Evolutionary conservation across 2,797 vertebrate genomes (phyloP).

Genomic region (Prionace glauca): DNA sequence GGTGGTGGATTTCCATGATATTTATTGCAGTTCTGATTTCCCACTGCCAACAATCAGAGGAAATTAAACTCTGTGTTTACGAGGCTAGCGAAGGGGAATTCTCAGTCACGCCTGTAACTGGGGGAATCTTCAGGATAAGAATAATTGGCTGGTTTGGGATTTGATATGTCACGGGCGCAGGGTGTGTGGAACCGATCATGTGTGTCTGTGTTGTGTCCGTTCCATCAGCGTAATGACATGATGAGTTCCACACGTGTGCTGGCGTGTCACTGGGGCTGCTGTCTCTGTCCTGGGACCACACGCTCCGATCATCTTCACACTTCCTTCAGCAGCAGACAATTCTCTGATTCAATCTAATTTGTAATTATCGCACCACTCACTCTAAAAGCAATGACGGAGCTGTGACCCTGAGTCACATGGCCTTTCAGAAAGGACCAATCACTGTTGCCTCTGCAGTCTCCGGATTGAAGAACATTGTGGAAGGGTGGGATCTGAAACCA

Average conservation of each 20-base stretch:
- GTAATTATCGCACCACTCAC: not conserved
- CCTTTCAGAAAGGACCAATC: not conserved
- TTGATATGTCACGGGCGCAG: too few relatives aligned
- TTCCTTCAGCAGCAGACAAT: not conserved
- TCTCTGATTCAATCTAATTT: not conserved
- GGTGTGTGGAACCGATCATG: too few relatives aligned
- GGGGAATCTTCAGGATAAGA: too few relatives aligned
- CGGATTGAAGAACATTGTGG: not conserved
- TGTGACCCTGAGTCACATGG: not conserved
- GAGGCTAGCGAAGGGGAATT: too few relatives aligned
- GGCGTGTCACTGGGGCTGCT: not conserved
- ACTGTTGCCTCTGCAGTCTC: not conserved
- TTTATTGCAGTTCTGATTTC: too few relatives aligned
- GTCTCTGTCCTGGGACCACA: not conserved
- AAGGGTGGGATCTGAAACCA: not conserved
- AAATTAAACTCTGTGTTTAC: too few relatives aligned
- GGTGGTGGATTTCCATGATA: too few relatives aligned
- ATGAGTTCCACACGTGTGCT: not conserved
- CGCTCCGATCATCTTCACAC: not conserved
- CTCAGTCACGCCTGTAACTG: too few relatives aligned
- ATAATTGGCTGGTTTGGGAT: too few relatives aligned
- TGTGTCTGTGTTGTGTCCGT: not conserved
- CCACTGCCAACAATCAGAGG: too few relatives aligned
- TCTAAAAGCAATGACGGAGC: not conserved
- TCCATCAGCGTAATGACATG: too few relatives aligned